These are phyloP conservation scores for Hirundo rustica DNA, from an alignment of 2,797 vertebrate genomes.

Conservation along the genomic window DNA sequence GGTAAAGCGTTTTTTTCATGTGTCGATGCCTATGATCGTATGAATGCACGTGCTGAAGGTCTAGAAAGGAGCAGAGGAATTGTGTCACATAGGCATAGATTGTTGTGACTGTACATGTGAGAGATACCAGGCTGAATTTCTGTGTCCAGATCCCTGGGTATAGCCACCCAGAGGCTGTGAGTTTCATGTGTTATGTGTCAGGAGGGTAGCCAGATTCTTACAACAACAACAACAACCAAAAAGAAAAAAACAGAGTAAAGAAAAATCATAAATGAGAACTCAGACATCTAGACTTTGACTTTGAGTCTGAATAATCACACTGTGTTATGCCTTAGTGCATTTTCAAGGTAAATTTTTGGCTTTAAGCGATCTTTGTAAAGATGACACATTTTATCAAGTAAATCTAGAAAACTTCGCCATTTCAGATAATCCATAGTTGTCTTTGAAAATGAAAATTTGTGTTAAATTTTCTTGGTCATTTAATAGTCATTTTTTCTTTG, in stretches of 20 bases:
- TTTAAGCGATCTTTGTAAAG: background rate
- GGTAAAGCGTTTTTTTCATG: background rate
- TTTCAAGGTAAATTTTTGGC: background rate
- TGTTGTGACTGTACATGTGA: background rate
- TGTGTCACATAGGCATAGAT: fast-evolving
- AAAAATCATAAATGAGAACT: background rate
- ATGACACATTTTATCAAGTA: background rate
- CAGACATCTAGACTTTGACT: background rate
- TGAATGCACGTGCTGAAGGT: background rate
- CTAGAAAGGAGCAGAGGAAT: background rate
- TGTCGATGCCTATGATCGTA: fast-evolving
- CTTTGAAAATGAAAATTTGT: background rate
- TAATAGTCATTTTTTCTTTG: background rate
- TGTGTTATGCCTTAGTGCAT: background rate
- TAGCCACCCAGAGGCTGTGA: background rate
- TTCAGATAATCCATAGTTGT: background rate
- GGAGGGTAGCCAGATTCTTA: background rate
- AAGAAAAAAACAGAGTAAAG: background rate
- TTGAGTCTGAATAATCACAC: background rate
- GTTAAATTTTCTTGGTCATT: background rate
- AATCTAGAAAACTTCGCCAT: background rate
- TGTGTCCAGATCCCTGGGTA: background rate
- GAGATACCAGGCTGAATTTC: background rate
- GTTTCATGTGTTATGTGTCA: background rate
- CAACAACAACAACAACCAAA: background rate